Conservation (phyloP, 2,888 invertebrate genomes). For the Theretra japonica region DNA sequence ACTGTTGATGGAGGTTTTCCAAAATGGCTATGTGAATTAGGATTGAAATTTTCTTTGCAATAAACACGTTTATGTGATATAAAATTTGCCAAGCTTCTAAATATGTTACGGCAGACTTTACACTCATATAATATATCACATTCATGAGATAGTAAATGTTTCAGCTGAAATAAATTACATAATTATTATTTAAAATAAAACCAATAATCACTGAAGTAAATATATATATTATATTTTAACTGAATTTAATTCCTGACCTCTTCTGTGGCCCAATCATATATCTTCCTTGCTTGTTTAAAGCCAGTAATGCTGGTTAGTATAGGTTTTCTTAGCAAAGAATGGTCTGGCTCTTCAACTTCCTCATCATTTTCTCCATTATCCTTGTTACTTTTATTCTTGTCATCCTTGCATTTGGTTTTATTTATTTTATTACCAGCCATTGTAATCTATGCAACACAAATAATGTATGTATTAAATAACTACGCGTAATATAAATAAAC, state of each 20-base stretch:
- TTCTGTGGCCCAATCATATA: slow-evolving; percentile 90
- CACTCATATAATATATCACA: slow-evolving; percentile 96
- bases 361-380: slow-evolving; percentile 61
- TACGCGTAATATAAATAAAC: not conserved
- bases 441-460: slow-evolving; percentile 41
- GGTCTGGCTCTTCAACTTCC: slow-evolving; percentile 78
- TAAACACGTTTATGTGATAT: slow-evolving; percentile 95
- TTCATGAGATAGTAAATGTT: slow-evolving; percentile 90
- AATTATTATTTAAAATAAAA: not conserved
- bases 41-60: slow-evolving; percentile 86
- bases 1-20: slow-evolving; percentile 74
- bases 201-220: not conserved
- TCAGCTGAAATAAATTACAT: slow-evolving; percentile 83
- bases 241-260: slow-evolving; percentile 84
- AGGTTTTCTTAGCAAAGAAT: slow-evolving; percentile 86
- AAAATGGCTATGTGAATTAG: slow-evolving; percentile 74
- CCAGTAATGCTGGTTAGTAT: slow-evolving; percentile 88
- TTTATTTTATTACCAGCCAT: slow-evolving; percentile 79
- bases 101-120: slow-evolving; percentile 93
- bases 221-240: not conserved
- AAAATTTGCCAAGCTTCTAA: slow-evolving; percentile 94
- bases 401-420: slow-evolving; percentile 74
- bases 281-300: slow-evolving; percentile 88
- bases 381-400: slow-evolving; percentile 67
- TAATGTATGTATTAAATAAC: slow-evolving; percentile 26